Evolutionary conservation across 2,113 vertebrate genomes (phyloP).

Genomic region (Phaethon lepturus): DNA sequence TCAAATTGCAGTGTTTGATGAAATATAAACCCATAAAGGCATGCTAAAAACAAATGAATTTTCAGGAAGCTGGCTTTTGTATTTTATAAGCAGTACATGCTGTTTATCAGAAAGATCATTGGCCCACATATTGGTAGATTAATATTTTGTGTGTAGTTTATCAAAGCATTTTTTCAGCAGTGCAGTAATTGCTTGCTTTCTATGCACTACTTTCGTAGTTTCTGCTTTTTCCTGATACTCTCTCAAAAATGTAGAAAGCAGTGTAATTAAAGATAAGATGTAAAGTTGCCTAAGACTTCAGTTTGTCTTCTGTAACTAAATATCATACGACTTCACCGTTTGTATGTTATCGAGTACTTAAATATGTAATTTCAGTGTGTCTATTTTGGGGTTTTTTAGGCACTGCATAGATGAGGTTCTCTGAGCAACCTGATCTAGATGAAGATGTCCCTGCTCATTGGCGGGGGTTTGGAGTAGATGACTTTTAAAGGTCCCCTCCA

Average conservation of each 20-base stretch:
- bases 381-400: not conserved
- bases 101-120: not conserved
- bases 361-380: not conserved
- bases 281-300: not conserved
- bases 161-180: not conserved
- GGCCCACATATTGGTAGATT: not conserved
- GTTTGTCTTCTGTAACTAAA: not conserved
- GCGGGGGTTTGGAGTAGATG: no score
- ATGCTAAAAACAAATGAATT: not conserved
- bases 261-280: not conserved
- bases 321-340: not conserved
- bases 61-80: not conserved
- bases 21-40: not conserved
- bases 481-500: no score
- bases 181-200: not conserved
- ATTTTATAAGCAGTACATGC: not conserved
- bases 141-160: slow-evolving; percentile 4
- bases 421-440: no score
- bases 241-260: not conserved
- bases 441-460: no score
- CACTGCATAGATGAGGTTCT: not conserved
- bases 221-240: not conserved
- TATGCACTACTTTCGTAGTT: not conserved
- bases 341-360: not conserved
- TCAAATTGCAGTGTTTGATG: not conserved